Base-by-base conservation (phyloP, 2,797 vertebrate genomes). In the Bradypodion pumilum region DNA sequence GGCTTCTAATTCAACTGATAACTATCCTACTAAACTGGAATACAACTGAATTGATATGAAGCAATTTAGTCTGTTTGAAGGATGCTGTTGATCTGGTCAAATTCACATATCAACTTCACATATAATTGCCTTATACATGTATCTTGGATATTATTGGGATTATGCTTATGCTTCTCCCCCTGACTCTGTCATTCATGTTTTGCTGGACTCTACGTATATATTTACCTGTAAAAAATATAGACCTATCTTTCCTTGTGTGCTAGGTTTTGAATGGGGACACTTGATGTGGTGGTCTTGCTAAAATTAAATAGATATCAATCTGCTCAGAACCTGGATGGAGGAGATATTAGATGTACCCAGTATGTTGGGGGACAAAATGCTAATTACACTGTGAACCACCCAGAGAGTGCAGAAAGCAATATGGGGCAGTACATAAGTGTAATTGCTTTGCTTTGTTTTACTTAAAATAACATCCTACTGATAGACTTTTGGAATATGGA, bases 1-100 rank as follows among this genome's bases (percentile, higher is more conserved):
- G 78, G 73, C 78, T 69, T 68, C 49, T 85, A 76, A 81, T 85
- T 80, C n/a, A 35, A 65, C 63, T 76, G 72, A 69, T 75, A 76
- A 81, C 76, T 85, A 60, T 81, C 65, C 15, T 60, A 69, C 62
- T 60, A 75, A 80, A 40, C 42, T 85, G 78, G 72, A 75, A 40
- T 37, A 29, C 37, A 32, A 84, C 62, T 78, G 76, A 81, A 75
- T n/a, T 46, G 42, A 83, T 70, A 60, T 32, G 75, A 75, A 32
- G 25, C 85, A 37, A n/a, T 69, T 75, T 79, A 59, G 23, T 75
- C 46, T 69, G 49, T 21, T 68, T 35, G 74, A 68, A 74, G 68
- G 37, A 52, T 59, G 23, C 5, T 60, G 23, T 35, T 81, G 72
- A 44, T 63, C 27, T 84, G 63, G 35, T 27, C 40, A 52, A 29